phyloP scores from a whole-genome alignment of 2,113 vertebrate species.

The Pseudorhombus dupliciocellatus region DNA sequence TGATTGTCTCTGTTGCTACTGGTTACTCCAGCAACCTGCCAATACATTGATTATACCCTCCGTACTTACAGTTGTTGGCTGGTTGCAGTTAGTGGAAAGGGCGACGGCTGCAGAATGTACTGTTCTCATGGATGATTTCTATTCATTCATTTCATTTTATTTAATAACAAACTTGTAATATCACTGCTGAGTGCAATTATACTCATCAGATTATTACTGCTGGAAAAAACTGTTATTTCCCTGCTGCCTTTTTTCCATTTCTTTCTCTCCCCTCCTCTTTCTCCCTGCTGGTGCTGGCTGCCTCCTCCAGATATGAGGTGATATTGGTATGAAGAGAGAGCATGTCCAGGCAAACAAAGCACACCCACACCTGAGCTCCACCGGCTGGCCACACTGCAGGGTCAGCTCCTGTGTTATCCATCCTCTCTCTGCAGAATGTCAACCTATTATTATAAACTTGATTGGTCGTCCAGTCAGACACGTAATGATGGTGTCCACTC shows the following conservation, averaged over 20 bases:
- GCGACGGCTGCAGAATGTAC: background rate
- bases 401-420: slow-evolving; percentile 59
- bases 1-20: slow-evolving; percentile 4
- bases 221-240: slow-evolving; percentile 12
- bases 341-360: slow-evolving; percentile 72
- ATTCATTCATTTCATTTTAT: slow-evolving; percentile 19
- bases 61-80: slow-evolving; percentile 10
- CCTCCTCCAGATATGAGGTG: slow-evolving; percentile 68
- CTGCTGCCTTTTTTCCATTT: slow-evolving; percentile 17
- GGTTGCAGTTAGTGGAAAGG: slow-evolving; percentile 24
- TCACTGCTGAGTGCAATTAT: background rate
- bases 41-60: slow-evolving; percentile 43
- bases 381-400: slow-evolving; percentile 52
- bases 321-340: slow-evolving; percentile 72
- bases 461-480: slow-evolving; percentile 63
- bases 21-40: slow-evolving; percentile 24
- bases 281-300: slow-evolving; percentile 31
- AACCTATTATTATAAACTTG: slow-evolving; percentile 62
- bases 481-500: slow-evolving; percentile 53
- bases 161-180: slow-evolving; percentile 11
- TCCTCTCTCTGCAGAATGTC: slow-evolving; percentile 48
- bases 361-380: slow-evolving; percentile 74
- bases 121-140: background rate
- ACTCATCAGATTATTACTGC: slow-evolving; percentile 3
- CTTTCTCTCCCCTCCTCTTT: slow-evolving; percentile 6